Conservation (phyloP, 1,140 invertebrate species). For the Drosophila seguyi region DNA sequence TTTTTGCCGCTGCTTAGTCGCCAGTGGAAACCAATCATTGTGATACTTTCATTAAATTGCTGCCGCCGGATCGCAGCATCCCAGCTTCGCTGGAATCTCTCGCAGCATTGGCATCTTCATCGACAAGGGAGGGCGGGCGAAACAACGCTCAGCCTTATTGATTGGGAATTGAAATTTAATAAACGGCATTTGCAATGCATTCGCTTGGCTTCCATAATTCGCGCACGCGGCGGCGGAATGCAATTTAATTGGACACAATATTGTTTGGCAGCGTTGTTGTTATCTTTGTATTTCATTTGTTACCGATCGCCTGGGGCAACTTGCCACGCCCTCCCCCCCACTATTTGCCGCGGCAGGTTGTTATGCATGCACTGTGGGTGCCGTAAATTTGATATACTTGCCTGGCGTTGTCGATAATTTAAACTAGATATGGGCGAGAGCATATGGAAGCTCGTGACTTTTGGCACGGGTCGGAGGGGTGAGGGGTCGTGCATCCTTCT, state of each 20-base stretch:
- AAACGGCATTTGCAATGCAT: conserved; percentile 58
- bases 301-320: conserved; percentile 17
- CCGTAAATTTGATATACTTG: conserved; percentile 81
- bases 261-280: conserved; percentile 67
- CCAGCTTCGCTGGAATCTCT: neutral
- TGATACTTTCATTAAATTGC: conserved; percentile 82
- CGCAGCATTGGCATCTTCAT: too few relatives aligned
- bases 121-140: too few relatives aligned
- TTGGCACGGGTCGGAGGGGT: conserved; percentile 26
- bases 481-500: neutral
- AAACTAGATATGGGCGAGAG: conserved; percentile 58
- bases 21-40: conserved; percentile 82
- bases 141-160: conserved; percentile 46
- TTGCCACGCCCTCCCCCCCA: neutral
- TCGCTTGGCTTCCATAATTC: conserved; percentile 60
- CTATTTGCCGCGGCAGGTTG: conserved; percentile 5
- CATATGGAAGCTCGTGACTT: conserved; percentile 54
- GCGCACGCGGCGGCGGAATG: conserved; percentile 51
- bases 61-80: conserved; percentile 7
- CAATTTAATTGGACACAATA: conserved; percentile 75
- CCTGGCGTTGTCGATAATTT: conserved; percentile 66
- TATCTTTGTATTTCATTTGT: conserved; percentile 63
- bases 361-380: conserved; percentile 55
- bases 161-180: conserved; percentile 69
- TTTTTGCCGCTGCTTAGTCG: conserved; percentile 78